Percentiles rank a stretch among this genome's conserved stretches.
phyloP scores from a whole-genome alignment of 2,797 vertebrate genomes.

The Coregonus suidteri region DNA sequence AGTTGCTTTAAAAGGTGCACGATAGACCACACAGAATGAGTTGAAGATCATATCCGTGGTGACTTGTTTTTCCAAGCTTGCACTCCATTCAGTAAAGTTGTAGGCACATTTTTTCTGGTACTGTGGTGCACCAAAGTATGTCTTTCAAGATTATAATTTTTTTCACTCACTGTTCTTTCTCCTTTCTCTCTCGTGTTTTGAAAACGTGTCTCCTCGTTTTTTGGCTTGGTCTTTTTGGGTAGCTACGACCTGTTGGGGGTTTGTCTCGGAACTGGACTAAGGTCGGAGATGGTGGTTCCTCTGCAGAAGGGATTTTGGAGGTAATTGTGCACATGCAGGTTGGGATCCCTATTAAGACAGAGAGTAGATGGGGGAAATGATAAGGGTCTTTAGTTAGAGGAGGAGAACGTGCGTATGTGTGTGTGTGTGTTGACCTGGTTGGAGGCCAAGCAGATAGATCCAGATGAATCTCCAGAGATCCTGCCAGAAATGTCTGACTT shows the following conservation, averaged over 20 bases:
- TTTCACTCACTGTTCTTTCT: constrained; percentile 13
- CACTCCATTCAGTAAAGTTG: neutral
- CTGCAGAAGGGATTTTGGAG: constrained; percentile 27
- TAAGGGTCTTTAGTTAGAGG: constrained; percentile 48
- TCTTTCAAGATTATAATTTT: neutral
- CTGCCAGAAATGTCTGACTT: constrained; percentile 59
- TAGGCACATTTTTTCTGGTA: neutral
- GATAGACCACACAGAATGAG: constrained; percentile 28
- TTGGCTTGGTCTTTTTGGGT: constrained; percentile 5
- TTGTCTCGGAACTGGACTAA: constrained; percentile 21
- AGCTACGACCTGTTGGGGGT: constrained; percentile 20
- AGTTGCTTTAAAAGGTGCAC: constrained; percentile 18
- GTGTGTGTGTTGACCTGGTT: constrained; percentile 30
- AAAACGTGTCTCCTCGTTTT: constrained; percentile 19
- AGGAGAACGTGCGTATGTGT: constrained; percentile 38
- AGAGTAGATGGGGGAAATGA: constrained; percentile 43
- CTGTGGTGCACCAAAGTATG: neutral
- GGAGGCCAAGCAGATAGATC: constrained; percentile 44
- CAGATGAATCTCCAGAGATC: constrained; percentile 58
- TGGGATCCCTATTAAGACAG: constrained; percentile 23
- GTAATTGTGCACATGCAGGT: constrained; percentile 19
- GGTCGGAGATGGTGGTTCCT: constrained; percentile 29
- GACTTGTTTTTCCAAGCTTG: neutral
- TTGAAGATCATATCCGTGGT: neutral
- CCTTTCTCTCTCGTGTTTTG: constrained; percentile 16